phyloP scores from a whole-genome alignment of 2,797 vertebrate species.

The Anniella stebbinsi region DNA sequence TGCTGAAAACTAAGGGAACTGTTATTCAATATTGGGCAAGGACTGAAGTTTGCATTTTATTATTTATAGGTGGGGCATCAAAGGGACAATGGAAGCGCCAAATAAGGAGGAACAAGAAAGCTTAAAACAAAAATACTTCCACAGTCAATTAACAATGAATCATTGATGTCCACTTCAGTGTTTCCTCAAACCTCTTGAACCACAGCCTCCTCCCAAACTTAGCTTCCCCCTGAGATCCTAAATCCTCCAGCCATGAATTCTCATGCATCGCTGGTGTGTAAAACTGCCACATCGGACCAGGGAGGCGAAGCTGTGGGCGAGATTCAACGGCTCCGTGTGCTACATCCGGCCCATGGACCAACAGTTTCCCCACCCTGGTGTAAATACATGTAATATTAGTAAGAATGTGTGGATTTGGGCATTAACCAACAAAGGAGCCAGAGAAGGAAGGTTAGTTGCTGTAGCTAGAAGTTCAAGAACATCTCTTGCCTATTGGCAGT shows the following conservation, averaged over 20 bases:
- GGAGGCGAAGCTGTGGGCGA: not conserved
- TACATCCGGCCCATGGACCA: not conserved
- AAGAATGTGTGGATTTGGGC: not conserved
- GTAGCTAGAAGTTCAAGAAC: not conserved
- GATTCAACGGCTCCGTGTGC: not conserved
- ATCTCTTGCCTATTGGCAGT: not conserved
- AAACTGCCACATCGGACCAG: not conserved
- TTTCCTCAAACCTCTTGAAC: not conserved
- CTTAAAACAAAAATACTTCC: not conserved
- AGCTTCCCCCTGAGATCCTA: not conserved
- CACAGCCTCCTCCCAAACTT: not conserved
- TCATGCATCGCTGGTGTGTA: not conserved
- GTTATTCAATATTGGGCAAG: not conserved
- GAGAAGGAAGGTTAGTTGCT: not conserved
- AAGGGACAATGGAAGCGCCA: not conserved
- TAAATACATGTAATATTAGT: not conserved
- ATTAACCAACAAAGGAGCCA: not conserved
- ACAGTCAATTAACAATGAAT: conserved; percentile 1
- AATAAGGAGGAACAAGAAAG: not conserved
- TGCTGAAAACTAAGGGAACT: not conserved
- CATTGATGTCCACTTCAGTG: not conserved
- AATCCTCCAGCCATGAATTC: not conserved
- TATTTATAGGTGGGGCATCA: not conserved
- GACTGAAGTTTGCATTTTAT: not conserved
- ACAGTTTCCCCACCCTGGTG: not conserved